Percentiles rank a stretch among this genome's conserved stretches.
These are phyloP conservation scores for Lamproptera curius DNA, from an alignment of 2,888 invertebrate species.

Conservation along the genomic window DNA sequence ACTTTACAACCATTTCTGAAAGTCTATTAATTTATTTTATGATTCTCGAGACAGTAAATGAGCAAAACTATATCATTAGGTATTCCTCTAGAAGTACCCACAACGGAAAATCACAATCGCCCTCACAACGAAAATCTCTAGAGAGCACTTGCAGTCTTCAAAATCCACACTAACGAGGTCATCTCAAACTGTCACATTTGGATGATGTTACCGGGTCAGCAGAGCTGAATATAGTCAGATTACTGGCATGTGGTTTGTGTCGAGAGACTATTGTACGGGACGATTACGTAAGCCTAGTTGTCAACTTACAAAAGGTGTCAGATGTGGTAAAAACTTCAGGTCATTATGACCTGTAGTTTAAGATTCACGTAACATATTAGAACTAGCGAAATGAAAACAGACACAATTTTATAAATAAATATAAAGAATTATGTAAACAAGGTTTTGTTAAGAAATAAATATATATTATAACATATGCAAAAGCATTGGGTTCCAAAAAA, in stretches of 20 bases:
- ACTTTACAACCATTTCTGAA: too few relatives aligned
- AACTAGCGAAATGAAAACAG: too few relatives aligned
- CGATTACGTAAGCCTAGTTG: conserved; percentile 27
- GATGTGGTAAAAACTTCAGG: conserved; percentile 2
- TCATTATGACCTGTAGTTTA: too few relatives aligned
- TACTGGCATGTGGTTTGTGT: conserved; percentile 27
- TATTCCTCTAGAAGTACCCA: conserved; percentile 15
- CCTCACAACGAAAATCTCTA: conserved; percentile 24
- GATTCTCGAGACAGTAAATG: too few relatives aligned
- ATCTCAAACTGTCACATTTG: conserved; percentile 43
- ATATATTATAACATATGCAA: too few relatives aligned
- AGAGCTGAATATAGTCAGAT: conserved; percentile 26
- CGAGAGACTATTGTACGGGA: conserved; percentile 28
- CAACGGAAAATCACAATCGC: conserved; percentile 18
- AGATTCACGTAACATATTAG: too few relatives aligned
- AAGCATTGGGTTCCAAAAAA: too few relatives aligned
- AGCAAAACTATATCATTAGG: conserved; percentile 18
- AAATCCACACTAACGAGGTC: conserved; percentile 51
- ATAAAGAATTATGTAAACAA: too few relatives aligned
- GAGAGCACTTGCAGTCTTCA: conserved; percentile 40
- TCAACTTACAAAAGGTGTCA: conserved; percentile 23
- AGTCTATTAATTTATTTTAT: too few relatives aligned
- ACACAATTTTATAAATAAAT: too few relatives aligned
- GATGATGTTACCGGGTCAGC: conserved; percentile 44
- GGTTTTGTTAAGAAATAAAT: too few relatives aligned